Base-by-base conservation (phyloP, 1,140 invertebrate species). In the Brachionus manjavacas region DNA sequence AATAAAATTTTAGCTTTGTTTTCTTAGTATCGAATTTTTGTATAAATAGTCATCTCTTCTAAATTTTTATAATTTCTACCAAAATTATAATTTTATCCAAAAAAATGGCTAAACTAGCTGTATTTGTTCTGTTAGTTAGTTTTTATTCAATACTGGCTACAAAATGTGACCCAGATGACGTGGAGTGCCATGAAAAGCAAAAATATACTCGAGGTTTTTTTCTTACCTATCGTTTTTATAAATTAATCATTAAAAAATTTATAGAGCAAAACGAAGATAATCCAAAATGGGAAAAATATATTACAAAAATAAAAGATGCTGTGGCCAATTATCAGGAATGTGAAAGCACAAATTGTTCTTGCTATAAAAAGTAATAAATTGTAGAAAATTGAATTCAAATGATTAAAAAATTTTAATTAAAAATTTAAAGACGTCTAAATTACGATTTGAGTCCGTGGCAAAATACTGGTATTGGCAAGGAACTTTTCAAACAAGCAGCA, bases 231-330 rank as follows among this genome's bases (percentile, higher is more conserved):
- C n/a, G n/a, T n/a, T n/a, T n/a, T n/a, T n/a, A n/a, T 28, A 7
- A 9, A 39, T 2, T 11, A 14, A 43, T 9, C 25, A 31, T 14
- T 20, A 35, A n/a, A 35, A n/a, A 25, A 39, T 52, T 43, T 35
- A 41, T 6, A 35, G 76, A 80, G 23, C 28, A 80, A 43, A 31
- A 64, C 23, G 31, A 39, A 1, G 9, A 35, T 9, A 23, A 14
- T 43, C 25, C 4, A 60, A 86, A 85, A 84, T 88, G 88, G 88
- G 55, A 85, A 23, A 86, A 86, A 55, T 88, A 88, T 83, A 66
- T 88, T 31, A 84, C 84, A 23, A 84, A 84, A 49, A 88, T 88
- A 49, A 85, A 86, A 2, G 76, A 85, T 60, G 87, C 88, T 60
- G 41, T 87, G 25, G 12, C 81, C 16, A 64, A 86, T 9, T 87